These are phyloP conservation scores for Triplophysa bombifrons DNA, from an alignment of 2,797 vertebrate genomes.

Conservation along the genomic window DNA sequence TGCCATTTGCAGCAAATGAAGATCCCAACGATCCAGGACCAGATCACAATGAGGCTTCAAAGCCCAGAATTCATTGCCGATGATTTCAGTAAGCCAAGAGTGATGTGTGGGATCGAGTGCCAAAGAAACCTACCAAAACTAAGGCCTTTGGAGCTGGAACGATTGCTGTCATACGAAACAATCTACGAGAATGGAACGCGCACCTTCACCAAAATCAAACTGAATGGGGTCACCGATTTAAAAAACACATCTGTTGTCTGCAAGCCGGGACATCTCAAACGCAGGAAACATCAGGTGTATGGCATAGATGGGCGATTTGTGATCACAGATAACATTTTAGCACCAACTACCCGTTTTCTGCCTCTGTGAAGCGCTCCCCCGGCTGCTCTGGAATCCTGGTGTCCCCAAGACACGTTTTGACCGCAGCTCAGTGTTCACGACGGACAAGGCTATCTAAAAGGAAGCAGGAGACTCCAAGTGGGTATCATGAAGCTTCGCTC, in stretches of 20 bases:
- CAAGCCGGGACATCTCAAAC: slow-evolving; percentile 7
- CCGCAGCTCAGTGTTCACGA: slow-evolving; percentile 92
- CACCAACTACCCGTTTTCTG: slow-evolving; percentile 87
- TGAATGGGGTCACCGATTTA: slow-evolving; percentile 64
- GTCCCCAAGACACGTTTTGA: slow-evolving; percentile 86
- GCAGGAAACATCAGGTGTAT: slow-evolving; percentile 84
- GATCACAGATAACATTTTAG: slow-evolving; percentile 86
- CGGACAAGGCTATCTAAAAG: slow-evolving; percentile 82
- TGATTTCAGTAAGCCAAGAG: slow-evolving; percentile 61
- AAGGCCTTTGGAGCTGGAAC: slow-evolving; percentile 78
- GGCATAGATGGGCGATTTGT: slow-evolving; percentile 90
- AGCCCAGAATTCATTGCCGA: slow-evolving; percentile 72
- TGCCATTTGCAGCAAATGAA: slow-evolving; percentile 76
- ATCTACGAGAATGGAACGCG: slow-evolving; percentile 86
- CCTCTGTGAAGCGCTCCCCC: slow-evolving; percentile 87
- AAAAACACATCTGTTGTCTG: not conserved
- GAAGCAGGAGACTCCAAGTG: slow-evolving; percentile 79
- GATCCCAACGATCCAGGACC: slow-evolving; percentile 79
- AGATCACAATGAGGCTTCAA: slow-evolving; percentile 74
- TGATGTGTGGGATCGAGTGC: slow-evolving; percentile 86
- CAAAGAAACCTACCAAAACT: slow-evolving; percentile 74
- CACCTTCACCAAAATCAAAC: slow-evolving; percentile 79
- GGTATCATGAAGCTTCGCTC: slow-evolving; percentile 82
- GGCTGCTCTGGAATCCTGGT: slow-evolving; percentile 90
- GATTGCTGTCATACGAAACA: slow-evolving; percentile 87